Base-by-base conservation (phyloP, 2,113 vertebrate genomes). In the Puffinus mauretanicus region DNA sequence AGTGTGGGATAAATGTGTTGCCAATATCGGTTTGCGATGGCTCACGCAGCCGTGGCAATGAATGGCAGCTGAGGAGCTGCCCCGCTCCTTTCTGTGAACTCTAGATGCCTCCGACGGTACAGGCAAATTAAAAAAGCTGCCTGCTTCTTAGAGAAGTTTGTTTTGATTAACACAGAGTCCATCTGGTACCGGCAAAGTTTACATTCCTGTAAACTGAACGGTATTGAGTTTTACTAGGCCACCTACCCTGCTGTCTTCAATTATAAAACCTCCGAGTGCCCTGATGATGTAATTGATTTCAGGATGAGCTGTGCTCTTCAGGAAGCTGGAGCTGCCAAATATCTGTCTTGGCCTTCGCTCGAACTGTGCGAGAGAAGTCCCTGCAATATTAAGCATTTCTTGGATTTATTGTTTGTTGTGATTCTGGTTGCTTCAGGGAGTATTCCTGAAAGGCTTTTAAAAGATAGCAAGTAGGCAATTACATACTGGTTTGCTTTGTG, bases 141-240 rank as follows among this genome's bases (percentile, higher is more conserved):
- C 54, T 95, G 60, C 47, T 88, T 54, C 93, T 94, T 60, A 13
- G 44, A 64, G 84, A 29, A 81, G 76, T 94, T 95, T 95, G 76
- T 96, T 97, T 96, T 89, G 82, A 86, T 95, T 78, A 92, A 92
- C 87, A 34, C 42, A 32, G 76, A 40, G n/a, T 86, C 87, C 95
- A 88, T 94, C 90, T 96, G 86, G 82, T 91, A 86, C 64, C 72
- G 69, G 55, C 38, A 44, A 58, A 79, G 61, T 83, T 95, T 92
- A 70, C 7, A 21, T 72, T 94, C 57, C 78, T 91, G 49, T 95
- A 79, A 96, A 94, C 67, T 73, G 72, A 62, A 60, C 0, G 7
- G 72, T 90, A n/a, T 15, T 91, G 79, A 76, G 47, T 96, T 97
- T 97, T 94, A 93, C 90, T 82, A 70, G 94, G 80, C 92, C 93